Evolutionary conservation across 1,140 invertebrate species (phyloP).

Genomic region (Babylonia areolata): DNA sequence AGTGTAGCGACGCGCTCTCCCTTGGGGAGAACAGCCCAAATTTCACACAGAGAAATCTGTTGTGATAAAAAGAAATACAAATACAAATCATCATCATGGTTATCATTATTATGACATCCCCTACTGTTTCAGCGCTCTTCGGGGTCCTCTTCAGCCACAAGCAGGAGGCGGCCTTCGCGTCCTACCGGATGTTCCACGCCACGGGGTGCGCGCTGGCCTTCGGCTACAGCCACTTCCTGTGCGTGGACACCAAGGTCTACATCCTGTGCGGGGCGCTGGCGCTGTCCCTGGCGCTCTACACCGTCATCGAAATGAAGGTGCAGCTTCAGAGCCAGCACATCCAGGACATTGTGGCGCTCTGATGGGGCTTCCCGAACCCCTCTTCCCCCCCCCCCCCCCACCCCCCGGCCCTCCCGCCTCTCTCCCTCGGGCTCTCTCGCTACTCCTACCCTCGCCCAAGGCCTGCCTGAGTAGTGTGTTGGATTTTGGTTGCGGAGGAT

Average conservation of each 20-base stretch:
- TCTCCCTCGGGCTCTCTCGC: no score
- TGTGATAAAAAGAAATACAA: no score
- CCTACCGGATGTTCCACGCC: slow-evolving; percentile 73
- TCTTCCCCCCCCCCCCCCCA: no score
- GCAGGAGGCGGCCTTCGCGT: slow-evolving; percentile 72
- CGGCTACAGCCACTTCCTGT: slow-evolving; percentile 73
- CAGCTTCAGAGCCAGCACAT: slow-evolving; percentile 72
- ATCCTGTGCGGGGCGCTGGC: slow-evolving; percentile 64
- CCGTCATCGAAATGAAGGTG: slow-evolving; percentile 71
- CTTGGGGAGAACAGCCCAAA: no score
- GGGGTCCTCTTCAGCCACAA: slow-evolving; percentile 71
- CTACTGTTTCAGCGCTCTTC: slow-evolving; percentile 68
- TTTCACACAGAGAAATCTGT: no score
- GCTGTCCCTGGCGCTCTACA: slow-evolving; percentile 64
- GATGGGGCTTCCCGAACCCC: slow-evolving; percentile 18
- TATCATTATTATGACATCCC: no score
- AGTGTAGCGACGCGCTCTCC: no score
- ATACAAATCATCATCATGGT: no score
- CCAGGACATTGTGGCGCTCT: slow-evolving; percentile 70
- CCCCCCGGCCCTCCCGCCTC: no score
- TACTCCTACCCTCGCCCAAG: no score
- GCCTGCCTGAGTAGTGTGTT: no score
- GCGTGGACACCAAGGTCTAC: slow-evolving; percentile 72
- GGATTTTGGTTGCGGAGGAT: no score
- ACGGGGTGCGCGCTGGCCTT: slow-evolving; percentile 72